Percentiles rank a stretch among this genome's conserved stretches.
Evolutionary conservation across 1,140 invertebrate genomes (phyloP).

Genomic region (Stenopsyche tienmushanensis): DNA sequence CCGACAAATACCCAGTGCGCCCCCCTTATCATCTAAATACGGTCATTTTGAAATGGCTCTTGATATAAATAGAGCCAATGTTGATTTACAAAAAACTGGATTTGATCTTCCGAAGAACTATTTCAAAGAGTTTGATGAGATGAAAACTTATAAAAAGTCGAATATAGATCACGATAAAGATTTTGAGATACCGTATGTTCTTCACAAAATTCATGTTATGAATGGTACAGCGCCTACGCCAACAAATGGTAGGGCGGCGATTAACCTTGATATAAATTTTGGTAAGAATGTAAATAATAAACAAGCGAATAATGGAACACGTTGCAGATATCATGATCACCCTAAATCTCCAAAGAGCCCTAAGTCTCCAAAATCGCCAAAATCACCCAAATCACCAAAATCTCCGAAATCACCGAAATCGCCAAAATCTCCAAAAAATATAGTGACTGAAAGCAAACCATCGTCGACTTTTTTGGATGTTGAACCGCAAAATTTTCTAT

Average conservation of each 20-base stretch:
- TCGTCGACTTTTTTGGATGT: slow-evolving; percentile 54
- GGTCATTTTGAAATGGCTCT: slow-evolving; percentile 66
- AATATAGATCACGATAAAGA: slow-evolving; percentile 51
- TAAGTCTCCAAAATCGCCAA: slow-evolving; percentile 56
- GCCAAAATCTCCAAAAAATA: slow-evolving; percentile 56
- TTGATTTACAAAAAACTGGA: slow-evolving; percentile 53
- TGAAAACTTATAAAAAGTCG: slow-evolving; percentile 51
- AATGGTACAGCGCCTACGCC: slow-evolving; percentile 71
- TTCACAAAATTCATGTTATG: slow-evolving; percentile 80
- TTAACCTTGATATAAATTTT: slow-evolving; percentile 50
- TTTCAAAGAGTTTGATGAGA: slow-evolving; percentile 60
- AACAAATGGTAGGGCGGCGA: slow-evolving; percentile 49
- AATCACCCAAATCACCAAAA: slow-evolving; percentile 60
- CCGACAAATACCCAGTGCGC: slow-evolving; percentile 68
- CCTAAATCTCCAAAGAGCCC: slow-evolving; percentile 61
- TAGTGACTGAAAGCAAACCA: slow-evolving; percentile 48
- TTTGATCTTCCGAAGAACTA: slow-evolving; percentile 63
- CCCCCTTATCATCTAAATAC: slow-evolving; percentile 65
- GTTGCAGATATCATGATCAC: slow-evolving; percentile 57
- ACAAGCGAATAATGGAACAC: slow-evolving; percentile 50
- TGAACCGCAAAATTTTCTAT: slow-evolving; percentile 61
- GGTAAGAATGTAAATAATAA: slow-evolving; percentile 50
- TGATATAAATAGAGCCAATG: slow-evolving; percentile 43
- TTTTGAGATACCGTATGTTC: slow-evolving; percentile 76
- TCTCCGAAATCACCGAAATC: slow-evolving; percentile 60